These are phyloP conservation scores for Brassicogethes aeneus DNA, from an alignment of 2,888 invertebrate species.

Conservation along the genomic window DNA sequence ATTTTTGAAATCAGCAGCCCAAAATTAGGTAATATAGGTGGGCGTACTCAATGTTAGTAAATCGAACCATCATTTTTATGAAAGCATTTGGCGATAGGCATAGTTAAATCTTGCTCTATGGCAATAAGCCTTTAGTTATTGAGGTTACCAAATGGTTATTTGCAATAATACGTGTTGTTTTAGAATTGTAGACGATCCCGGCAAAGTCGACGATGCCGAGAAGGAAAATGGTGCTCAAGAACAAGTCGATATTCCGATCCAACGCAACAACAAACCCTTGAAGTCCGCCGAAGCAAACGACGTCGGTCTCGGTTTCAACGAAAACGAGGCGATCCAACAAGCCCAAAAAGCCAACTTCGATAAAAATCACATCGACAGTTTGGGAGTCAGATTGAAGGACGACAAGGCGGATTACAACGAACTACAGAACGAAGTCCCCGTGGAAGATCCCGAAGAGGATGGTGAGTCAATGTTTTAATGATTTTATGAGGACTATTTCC, in stretches of 20 bases:
- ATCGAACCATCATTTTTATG: no score
- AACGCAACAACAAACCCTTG: neutral
- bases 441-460: slow-evolving; percentile 39
- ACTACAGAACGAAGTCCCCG: slow-evolving; percentile 19
- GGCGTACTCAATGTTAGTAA: no score
- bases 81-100: no score
- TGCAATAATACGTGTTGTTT: no score
- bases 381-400: slow-evolving; percentile 21
- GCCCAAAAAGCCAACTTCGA: slow-evolving; percentile 22
- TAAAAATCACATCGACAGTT: slow-evolving; percentile 24
- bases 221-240: neutral
- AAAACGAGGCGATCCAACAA: slow-evolving; percentile 18
- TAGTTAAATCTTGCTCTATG: no score
- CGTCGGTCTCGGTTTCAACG: slow-evolving; percentile 5
- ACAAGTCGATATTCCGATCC: neutral
- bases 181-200: neutral
- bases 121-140: no score
- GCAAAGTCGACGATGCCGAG: neutral
- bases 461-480: no score
- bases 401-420: slow-evolving; percentile 25
- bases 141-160: no score
- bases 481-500: no score
- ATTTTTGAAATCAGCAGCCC: no score
- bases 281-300: neutral
- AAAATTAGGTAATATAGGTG: no score